Base-by-base conservation (phyloP, 2,797 vertebrate genomes). In the Thaleichthys pacificus region DNA sequence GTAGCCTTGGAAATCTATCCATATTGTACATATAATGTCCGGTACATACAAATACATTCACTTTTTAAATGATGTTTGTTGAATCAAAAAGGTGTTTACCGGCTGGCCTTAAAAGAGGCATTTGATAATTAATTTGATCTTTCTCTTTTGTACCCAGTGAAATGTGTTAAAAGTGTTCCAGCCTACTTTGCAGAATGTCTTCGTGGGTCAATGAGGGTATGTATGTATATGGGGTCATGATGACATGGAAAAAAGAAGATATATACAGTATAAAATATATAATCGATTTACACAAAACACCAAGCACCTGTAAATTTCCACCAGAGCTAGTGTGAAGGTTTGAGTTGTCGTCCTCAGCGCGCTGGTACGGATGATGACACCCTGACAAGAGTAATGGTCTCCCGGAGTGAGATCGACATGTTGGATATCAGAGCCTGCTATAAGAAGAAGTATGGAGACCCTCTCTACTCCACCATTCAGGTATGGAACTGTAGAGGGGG, bases 341-440 rank as follows among this genome's bases (percentile, higher is more conserved):
- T 51, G 9, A 15, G 4, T 49, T 26, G 19, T 67, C 26, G 38
- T 3, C 66, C 64, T 21, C 30, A 94, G 93, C 94, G 97, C 11
- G 95, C 95, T 2, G 97, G 97, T 42, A 99, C 97, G 0, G 96
- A 98, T 73, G 97, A 99, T 26, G 89, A 91, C 8, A 94, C 95
- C 26, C 85, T 98, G 86, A 97, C 95, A 85, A 93, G 96, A 84
- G 89, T 97, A 38, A 91, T 98, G 92, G 95, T 98, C 80, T 96
- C 97, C 15, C 94, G 97, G 85, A 98, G 97, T 32, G 97, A 99
- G 87, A 75, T 91, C 17, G 97, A 99, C 88, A 93, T 99, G 90
- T 51, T 96, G 89, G 96, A 99, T 87, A 95, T 99, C 79, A 92
- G 94, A 84, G 89, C 82, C 63, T 82, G 89, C 63, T 95, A 95